These are phyloP conservation scores for Muscicapa comitata DNA, from an alignment of 2,797 vertebrate species.

Conservation along the genomic window DNA sequence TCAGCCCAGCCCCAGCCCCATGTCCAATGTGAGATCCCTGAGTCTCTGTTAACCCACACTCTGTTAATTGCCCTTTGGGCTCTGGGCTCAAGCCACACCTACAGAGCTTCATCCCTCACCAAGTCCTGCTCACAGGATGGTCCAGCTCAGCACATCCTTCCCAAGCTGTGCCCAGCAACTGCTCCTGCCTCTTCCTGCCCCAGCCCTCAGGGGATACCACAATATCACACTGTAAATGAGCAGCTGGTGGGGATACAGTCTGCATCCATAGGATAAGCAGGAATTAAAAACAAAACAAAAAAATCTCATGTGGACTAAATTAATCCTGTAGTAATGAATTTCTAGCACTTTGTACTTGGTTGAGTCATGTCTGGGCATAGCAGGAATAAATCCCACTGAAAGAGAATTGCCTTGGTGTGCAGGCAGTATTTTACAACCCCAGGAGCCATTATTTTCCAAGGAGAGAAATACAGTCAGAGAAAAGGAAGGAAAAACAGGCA, in stretches of 20 bases:
- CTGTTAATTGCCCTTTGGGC: not conserved
- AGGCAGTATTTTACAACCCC: not conserved
- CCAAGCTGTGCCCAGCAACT: not conserved
- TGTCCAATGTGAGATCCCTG: not conserved
- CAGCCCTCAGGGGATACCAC: not conserved
- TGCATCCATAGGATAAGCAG: not conserved
- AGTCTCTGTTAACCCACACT: not conserved
- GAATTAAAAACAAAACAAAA: not conserved
- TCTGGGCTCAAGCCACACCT: not conserved
- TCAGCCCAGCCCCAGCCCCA: not conserved
- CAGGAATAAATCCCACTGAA: not conserved
- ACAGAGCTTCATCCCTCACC: not conserved
- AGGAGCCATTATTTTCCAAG: not conserved
- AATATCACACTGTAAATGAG: rapidly evolving
- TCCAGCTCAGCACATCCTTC: not conserved
- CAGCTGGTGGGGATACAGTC: not conserved
- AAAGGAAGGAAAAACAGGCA: not conserved
- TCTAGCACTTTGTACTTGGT: not conserved
- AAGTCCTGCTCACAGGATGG: not conserved
- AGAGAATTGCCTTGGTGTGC: not conserved
- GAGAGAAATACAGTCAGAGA: not conserved
- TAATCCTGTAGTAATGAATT: not conserved
- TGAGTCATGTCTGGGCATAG: not conserved
- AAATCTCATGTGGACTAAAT: not conserved
- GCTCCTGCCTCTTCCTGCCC: not conserved